phyloP scores from a whole-genome alignment of 1,140 invertebrate genomes.

The Calephelis nemesis region DNA sequence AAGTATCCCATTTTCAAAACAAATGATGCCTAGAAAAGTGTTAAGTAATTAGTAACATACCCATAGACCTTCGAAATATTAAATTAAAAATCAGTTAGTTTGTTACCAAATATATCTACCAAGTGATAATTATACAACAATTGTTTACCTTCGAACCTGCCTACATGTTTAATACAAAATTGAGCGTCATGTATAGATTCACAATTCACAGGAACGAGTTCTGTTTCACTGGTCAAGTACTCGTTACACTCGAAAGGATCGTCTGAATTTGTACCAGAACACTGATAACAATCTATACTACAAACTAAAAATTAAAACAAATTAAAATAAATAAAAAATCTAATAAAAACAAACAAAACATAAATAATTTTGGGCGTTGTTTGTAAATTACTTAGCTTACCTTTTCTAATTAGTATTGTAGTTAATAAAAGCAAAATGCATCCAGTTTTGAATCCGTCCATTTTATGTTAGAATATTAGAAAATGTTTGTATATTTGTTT shows the following conservation, averaged over 20 bases:
- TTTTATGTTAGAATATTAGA: background rate
- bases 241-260: slow-evolving; percentile 94
- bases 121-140: background rate
- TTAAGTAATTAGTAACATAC: background rate
- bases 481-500: too few relatives aligned
- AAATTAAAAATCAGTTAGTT: too few relatives aligned
- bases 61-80: too few relatives aligned
- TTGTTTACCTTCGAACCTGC: slow-evolving; percentile 91
- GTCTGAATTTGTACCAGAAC: slow-evolving; percentile 88
- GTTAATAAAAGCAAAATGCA: slow-evolving; percentile 21
- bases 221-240: slow-evolving; percentile 84
- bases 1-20: too few relatives aligned
- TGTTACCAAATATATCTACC: too few relatives aligned
- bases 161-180: slow-evolving; percentile 96
- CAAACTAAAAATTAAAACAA: slow-evolving; percentile 73
- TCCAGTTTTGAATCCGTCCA: background rate
- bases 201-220: slow-evolving; percentile 86
- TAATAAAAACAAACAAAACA: slow-evolving; percentile 35
- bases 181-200: slow-evolving; percentile 89
- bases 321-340: slow-evolving; percentile 35
- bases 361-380: slow-evolving; percentile 44
- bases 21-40: too few relatives aligned
- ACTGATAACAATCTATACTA: slow-evolving; percentile 92
- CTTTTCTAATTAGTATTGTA: slow-evolving; percentile 25
- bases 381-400: slow-evolving; percentile 24